Conservation (phyloP, 2,113 vertebrate species). For the Dipodomys ordii region DNA sequence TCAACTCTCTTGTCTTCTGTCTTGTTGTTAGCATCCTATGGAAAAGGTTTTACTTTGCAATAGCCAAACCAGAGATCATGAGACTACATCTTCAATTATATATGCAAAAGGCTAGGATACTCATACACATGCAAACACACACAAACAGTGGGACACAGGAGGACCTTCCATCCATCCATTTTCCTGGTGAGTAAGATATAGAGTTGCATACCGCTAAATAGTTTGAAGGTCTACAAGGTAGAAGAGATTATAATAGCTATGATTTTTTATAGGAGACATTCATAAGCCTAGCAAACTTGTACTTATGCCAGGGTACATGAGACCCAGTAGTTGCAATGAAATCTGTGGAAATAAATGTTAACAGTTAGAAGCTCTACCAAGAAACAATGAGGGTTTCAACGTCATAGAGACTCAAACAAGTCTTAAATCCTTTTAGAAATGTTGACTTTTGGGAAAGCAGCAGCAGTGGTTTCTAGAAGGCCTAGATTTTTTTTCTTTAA, state of each 20-base stretch:
- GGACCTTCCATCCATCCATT: background rate
- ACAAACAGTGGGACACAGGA: background rate
- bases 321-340: background rate
- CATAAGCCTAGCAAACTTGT: background rate
- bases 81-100: background rate
- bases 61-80: background rate
- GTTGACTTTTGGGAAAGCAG: background rate
- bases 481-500: background rate
- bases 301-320: background rate
- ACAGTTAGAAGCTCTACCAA: background rate
- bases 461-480: background rate
- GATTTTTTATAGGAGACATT: background rate
- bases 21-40: background rate
- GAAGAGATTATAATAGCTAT: background rate
- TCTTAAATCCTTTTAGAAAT: background rate
- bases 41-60: background rate
- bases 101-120: background rate
- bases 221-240: background rate
- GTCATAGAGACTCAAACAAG: background rate
- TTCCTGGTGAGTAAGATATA: background rate
- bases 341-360: background rate
- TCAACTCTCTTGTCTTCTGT: background rate
- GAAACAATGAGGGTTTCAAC: background rate
- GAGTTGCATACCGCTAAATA: conserved; percentile 4
- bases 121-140: fast-evolving